These are phyloP conservation scores for Solenodon paradoxus DNA, from an alignment of 2,113 vertebrate genomes.

Conservation along the genomic window DNA sequence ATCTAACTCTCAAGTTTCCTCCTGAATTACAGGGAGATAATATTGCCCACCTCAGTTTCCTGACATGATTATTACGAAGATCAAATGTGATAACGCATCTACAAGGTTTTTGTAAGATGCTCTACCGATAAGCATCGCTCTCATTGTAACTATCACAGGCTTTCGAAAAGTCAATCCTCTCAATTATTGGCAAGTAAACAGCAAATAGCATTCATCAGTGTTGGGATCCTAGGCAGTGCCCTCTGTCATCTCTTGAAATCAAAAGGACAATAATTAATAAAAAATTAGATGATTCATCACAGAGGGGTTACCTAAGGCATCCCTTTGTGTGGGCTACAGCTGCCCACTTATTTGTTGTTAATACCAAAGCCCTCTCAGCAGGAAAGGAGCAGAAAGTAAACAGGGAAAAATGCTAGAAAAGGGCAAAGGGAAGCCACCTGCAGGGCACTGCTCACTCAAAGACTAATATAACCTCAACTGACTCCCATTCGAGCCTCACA, in stretches of 20 bases:
- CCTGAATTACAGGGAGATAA: not conserved
- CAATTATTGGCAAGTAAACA: not conserved
- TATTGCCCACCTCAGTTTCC: not conserved
- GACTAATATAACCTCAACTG: constrained; percentile 43
- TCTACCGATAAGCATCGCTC: not conserved
- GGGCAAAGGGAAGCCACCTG: constrained; percentile 56
- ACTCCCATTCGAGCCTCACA: not conserved
- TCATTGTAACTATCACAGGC: not conserved
- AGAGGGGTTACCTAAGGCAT: constrained; percentile 50
- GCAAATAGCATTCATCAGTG: not conserved
- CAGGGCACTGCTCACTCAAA: constrained; percentile 42
- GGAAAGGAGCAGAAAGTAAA: constrained; percentile 25
- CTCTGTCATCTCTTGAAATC: constrained; percentile 57
- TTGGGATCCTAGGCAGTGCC: not conserved
- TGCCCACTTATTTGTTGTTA: constrained; percentile 69
- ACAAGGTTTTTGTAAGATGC: not conserved
- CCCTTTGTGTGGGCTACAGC: constrained; percentile 54
- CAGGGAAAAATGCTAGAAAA: constrained; percentile 44
- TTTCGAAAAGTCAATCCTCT: not conserved
- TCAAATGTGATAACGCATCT: not conserved
- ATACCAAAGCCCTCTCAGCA: constrained; percentile 35
- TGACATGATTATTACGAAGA: not conserved
- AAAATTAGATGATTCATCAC: constrained; percentile 65
- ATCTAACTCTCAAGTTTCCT: not conserved
- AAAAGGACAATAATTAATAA: constrained; percentile 71